A percentile compares a stretch with the other conserved stretches of the same genome.
Evolutionary conservation across 2,113 vertebrate species (phyloP).

Genomic region (Eptesicus fuscus): DNA sequence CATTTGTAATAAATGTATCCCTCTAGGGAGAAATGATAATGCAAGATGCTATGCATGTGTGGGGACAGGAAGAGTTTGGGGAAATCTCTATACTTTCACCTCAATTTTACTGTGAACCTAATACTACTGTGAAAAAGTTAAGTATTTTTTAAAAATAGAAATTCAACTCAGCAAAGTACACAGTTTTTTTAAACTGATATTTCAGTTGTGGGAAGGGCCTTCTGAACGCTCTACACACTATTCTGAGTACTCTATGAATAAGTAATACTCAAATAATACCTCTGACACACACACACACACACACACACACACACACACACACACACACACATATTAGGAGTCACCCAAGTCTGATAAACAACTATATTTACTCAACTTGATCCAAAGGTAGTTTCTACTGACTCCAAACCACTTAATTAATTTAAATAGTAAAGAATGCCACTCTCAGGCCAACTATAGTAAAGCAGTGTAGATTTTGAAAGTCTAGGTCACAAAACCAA

Average conservation of each 20-base stretch:
- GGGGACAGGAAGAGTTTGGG: background rate
- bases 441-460: background rate
- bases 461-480: background rate
- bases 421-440: constrained; percentile 17
- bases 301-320: too few species aligned
- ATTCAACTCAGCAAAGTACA: background rate
- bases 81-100: background rate
- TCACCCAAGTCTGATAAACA: background rate
- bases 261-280: background rate
- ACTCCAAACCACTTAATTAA: constrained; percentile 2
- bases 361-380: background rate
- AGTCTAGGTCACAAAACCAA: constrained; percentile 38
- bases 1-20: background rate
- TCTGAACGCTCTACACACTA: background rate
- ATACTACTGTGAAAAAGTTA: background rate
- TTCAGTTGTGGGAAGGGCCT: background rate
- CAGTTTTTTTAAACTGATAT: background rate
- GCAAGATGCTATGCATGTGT: rapidly evolving
- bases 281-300: too few species aligned
- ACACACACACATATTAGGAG: background rate
- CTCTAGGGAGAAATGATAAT: background rate
- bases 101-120: background rate
- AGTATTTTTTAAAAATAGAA: background rate
- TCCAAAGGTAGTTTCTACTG: background rate
- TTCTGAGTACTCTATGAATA: background rate